Percentiles rank a stretch among this genome's conserved stretches.
Conservation (phyloP, 92 coral and sea anemone species). For the Siderastrea siderea region DNA sequence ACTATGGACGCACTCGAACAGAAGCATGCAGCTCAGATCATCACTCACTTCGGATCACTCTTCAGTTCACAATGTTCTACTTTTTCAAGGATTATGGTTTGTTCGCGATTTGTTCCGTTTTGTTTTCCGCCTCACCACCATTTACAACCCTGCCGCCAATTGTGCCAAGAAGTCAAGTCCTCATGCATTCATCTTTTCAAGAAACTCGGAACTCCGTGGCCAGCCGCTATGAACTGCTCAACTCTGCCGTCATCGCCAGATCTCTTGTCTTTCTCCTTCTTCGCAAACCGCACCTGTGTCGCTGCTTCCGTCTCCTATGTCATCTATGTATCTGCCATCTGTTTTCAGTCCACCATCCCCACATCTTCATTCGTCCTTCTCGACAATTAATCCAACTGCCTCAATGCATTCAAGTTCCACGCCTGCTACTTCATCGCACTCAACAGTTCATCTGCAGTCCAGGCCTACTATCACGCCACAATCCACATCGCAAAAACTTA, state of each 20-base stretch:
- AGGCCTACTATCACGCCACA: neutral
- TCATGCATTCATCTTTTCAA: constrained; percentile 1
- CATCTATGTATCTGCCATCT: neutral
- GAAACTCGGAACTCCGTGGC: constrained; percentile 13
- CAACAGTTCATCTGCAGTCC: constrained; percentile 11
- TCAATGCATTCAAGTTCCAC: neutral
- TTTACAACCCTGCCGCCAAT: neutral
- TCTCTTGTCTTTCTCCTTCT: constrained; percentile 16
- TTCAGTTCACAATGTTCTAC: neutral
- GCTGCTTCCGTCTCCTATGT: neutral
- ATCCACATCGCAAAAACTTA: constrained; percentile 11
- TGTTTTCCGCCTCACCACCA: neutral
- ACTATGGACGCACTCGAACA: constrained; percentile 4
- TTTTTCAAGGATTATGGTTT: constrained; percentile 14
- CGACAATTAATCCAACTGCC: neutral
- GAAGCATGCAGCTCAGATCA: constrained; percentile 4
- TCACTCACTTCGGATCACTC: neutral
- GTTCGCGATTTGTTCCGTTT: neutral
- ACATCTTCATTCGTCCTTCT: neutral
- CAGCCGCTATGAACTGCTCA: neutral
- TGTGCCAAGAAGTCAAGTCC: constrained; percentile 8
- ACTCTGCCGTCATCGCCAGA: neutral
- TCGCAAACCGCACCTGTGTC: neutral
- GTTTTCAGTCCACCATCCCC: neutral
- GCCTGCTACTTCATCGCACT: constrained; percentile 3